Base-by-base conservation (phyloP, 2,888 invertebrate genomes). In the Unio pictorum region DNA sequence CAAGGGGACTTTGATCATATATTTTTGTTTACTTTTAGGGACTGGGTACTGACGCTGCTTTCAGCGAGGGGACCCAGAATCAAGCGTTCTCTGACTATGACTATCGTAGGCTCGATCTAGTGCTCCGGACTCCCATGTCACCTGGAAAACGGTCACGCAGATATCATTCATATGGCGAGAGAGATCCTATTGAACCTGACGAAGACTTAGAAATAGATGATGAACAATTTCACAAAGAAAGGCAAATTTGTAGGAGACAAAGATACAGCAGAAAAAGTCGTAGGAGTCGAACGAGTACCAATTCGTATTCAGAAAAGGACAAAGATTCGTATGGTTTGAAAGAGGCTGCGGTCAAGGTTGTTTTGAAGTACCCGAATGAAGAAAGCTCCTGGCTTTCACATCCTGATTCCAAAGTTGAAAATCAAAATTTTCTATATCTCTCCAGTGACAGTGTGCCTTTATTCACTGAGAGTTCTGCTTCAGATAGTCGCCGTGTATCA, bases 141-240 rank as follows among this genome's bases (percentile, higher is more conserved):
- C 45, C 45, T 45, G 11, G 11, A 11, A 45, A 54, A 23, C n/a
- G 60, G 34, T 66, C 66, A 23, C 68, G 76, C 1, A 61, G 74
- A 2, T 69, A 61, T 23, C 62, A 66, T 6, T 67, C 72, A n/a
- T 62, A 64, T 17, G 66, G 66, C 1, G 74, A 73, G n/a, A 56
- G 64, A 23, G 72, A 69, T 15, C 54, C 59, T 26, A 59, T 58
- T 8, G 63, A 68, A 17, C 71, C 68, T 26, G 64, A 68, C 6
- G 75, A 75, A 15, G 69, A 67, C 7, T 70, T 65, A 23, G 67
- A 69, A 26, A 74, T 74, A 20, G 74, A 73, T 55, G 66, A 57
- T 17, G 73, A 77, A 54, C 73, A 77, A 67, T 76, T 77, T 60
- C 69, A 74, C n/a, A 61, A 55, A 54, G 77, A 77, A 55, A 58